Base-by-base conservation (phyloP, 2,888 invertebrate genomes). In the Labia minor region DNA sequence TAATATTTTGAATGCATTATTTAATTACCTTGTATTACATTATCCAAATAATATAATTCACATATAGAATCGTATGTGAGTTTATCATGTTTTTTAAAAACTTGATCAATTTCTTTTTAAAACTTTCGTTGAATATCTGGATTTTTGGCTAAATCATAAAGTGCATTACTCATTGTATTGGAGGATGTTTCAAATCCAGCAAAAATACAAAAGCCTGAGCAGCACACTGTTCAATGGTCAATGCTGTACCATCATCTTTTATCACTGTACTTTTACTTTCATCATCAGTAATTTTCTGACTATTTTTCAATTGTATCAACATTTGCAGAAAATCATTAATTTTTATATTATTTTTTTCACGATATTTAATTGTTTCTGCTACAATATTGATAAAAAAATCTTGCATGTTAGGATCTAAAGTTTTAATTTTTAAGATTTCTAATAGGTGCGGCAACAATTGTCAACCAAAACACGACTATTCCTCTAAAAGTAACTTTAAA, bases 11-110 rank as follows among this genome's bases (percentile, higher is more conserved):
- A 26, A 26, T 26, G 26, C 3, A 26, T 26, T 26, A 26, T n/a
- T n/a, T n/a, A n/a, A 4, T 49, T 14, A 82, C 83, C 83, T 69
- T 81, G 79, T 4, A 83, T 72, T 14, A 71, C 73, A 68, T 67
- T 70, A 67, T 73, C 73, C 68, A 74, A 62, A 68, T 72, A 73
- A 16, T 69, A 68, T 72, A 74, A 70, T 19, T 71, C 70, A 19
- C 62, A 61, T 14, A 73, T 37, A 1, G 70, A 61, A 14, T 73
- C 72, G 61, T 72, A 72, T n/a, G 69, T 71, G 14, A 73, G 2
- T 0, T 80, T 70, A 1, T 69, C 65, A 19, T 70, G 67, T 14
- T 68, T 63, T 16, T 19, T 8, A 4, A 65, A 11, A 19, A 71
- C 68, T 18, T 66, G 62, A 10, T 73, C 71, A 11, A 73, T 68